Base-by-base conservation (phyloP, 1,140 invertebrate genomes). In the Ceratosolen solmsi region DNA sequence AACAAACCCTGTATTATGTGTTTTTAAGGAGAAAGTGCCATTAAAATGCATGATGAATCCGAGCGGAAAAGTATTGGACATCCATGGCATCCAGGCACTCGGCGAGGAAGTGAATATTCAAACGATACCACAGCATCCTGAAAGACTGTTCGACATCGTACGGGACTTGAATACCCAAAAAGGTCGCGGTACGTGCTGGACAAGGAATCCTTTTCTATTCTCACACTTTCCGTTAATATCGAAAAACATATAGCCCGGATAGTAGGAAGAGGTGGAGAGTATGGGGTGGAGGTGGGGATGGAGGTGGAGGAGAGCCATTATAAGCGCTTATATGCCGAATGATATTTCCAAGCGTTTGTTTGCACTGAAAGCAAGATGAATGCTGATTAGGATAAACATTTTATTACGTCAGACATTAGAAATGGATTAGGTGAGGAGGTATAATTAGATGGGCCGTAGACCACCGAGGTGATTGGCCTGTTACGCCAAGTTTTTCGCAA, bases 1-100 rank as follows among this genome's bases (percentile, higher is more conserved):
- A 36, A 2, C 8, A 20, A 65, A n/a, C n/a, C n/a, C n/a, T n/a
- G n/a, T n/a, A n/a, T n/a, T n/a, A n/a, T 72, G 4, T 72, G 0
- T 60, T 58, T 68, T 75, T n/a, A 56, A 92, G 90, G 92, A 93
- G 22, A 95, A 95, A 90, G 91, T 95, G 22, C 92, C 94, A 54
- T 88, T 96, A 65, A 96, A 95, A 89, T 93, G 96, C 79, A 93
- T 96, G 86, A 96, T 96, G 94, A 95, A 96, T 90, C 96, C 96
- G 33, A 92, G 93, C 85, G 95, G 96, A 17, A 94, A 96, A 89
- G 92, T 96, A 2, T 93, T 95, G 85, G 95, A 96, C 86, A 93
- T 94, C 70, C 93, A 95, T 80, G 93, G 93, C 72, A 92, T 92
- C 86, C 89, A 93, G 81, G 93, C 92, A 41, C 90, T 94, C 84